Evolutionary conservation across 2,113 vertebrate species (phyloP).

Genomic region (Balaeniceps rex): DNA sequence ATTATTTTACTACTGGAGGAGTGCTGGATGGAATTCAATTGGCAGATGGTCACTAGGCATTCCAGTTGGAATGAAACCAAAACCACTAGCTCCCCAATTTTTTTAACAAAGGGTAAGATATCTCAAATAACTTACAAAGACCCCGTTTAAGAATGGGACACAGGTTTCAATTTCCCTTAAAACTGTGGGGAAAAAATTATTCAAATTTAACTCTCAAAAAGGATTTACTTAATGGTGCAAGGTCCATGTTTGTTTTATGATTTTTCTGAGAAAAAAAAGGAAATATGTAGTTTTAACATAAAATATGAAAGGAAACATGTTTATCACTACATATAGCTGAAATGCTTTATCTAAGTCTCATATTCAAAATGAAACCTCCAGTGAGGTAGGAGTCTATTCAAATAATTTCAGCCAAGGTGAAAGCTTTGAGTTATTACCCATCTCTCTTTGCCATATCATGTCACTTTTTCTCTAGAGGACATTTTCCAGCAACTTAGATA

Average conservation of each 20-base stretch:
- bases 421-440: neutral
- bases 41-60: neutral
- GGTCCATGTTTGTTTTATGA: neutral
- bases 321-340: neutral
- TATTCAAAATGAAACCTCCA: neutral
- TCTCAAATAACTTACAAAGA: neutral
- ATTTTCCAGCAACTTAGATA: neutral
- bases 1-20: conserved; percentile 29
- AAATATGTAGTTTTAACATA: neutral
- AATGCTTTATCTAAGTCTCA: neutral
- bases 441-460: neutral
- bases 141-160: neutral
- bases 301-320: neutral
- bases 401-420: neutral
- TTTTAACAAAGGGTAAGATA: neutral
- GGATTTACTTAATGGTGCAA: neutral
- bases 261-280: neutral
- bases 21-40: conserved; percentile 15
- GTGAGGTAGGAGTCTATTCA: neutral
- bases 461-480: neutral
- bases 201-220: neutral
- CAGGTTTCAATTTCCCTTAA: neutral
- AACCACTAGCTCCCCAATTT: neutral
- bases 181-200: neutral
- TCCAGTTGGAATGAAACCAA: neutral